A percentile compares a stretch with the other conserved stretches of the same genome.
Evolutionary conservation across 2,797 vertebrate species (phyloP).

Genomic region (Melanotaenia pygmaea): DNA sequence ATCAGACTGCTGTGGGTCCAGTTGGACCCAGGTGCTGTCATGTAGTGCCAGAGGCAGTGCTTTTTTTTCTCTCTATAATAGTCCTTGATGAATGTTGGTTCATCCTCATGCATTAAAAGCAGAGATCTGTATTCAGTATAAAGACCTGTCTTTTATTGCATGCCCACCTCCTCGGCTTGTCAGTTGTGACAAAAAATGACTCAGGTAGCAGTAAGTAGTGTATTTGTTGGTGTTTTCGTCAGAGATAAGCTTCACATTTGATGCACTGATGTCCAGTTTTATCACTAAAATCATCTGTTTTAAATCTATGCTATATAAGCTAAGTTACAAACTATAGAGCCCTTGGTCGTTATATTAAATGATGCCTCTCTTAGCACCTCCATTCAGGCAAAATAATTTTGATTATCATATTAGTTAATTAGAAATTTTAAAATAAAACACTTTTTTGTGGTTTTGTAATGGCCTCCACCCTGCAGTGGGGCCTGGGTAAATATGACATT

Average conservation of each 20-base stretch:
- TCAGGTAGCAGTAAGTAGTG: conserved; percentile 1
- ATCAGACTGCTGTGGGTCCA: no score
- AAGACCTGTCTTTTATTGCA: background rate
- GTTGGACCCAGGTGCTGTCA: no score
- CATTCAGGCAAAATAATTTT: no score
- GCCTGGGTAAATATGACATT: no score
- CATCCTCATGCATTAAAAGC: conserved; percentile 17
- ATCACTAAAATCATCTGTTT: conserved; percentile 3
- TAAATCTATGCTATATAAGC: background rate
- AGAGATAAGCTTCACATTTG: background rate
- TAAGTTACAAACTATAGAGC: background rate
- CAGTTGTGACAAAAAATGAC: conserved; percentile 4
- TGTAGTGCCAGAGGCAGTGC: no score
- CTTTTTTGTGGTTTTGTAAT: no score
- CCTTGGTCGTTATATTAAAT: background rate
- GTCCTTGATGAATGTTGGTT: conserved; percentile 4
- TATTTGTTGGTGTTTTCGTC: background rate
- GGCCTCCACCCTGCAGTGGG: no score
- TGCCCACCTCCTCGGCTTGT: background rate
- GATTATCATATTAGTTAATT: no score
- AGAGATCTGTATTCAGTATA: conserved; percentile 17
- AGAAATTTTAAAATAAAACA: no score
- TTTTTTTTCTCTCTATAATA: no score
- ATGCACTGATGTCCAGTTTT: conserved; percentile 21
- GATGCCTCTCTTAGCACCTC: no score